phyloP scores from a whole-genome alignment of 1,140 invertebrate genomes.

The Eulimnadia texana region DNA sequence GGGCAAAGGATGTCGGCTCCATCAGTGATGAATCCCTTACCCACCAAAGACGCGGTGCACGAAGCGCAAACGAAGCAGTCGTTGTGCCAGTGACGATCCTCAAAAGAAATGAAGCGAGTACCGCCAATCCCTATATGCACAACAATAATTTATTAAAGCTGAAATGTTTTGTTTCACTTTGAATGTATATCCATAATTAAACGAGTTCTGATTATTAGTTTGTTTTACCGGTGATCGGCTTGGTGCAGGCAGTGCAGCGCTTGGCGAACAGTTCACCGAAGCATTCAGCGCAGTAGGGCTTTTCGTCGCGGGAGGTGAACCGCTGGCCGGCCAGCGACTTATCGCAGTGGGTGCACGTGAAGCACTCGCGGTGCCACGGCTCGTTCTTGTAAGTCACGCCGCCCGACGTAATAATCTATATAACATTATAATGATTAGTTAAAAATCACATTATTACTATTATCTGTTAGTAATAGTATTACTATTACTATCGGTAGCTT shows the following conservation, averaged over 20 bases:
- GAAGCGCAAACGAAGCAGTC: constrained; percentile 96
- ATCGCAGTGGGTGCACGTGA: constrained; percentile 93
- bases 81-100: constrained; percentile 99
- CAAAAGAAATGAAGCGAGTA: constrained; percentile 98
- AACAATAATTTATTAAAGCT: neutral
- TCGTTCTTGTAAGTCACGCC: constrained; percentile 99
- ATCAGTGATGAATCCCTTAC: constrained; percentile 97
- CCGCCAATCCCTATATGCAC: constrained; percentile 73
- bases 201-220: neutral
- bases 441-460: neutral
- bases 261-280: constrained; percentile 98
- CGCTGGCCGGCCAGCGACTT: constrained; percentile 90
- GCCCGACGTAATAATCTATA: constrained; percentile 90
- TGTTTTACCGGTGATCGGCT: constrained; percentile 86
- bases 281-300: constrained; percentile 98
- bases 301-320: constrained; percentile 96
- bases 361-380: constrained; percentile 98
- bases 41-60: constrained; percentile 88
- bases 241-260: constrained; percentile 90
- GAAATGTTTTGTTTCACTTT: neutral
- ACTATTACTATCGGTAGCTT: too few species aligned
- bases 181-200: neutral
- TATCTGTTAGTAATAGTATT: neutral
- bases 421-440: neutral
- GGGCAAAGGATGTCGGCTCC: constrained; percentile 93